Evolutionary conservation across 2,113 vertebrate species (phyloP).

Genomic region (Notarius quadriscutis): DNA sequence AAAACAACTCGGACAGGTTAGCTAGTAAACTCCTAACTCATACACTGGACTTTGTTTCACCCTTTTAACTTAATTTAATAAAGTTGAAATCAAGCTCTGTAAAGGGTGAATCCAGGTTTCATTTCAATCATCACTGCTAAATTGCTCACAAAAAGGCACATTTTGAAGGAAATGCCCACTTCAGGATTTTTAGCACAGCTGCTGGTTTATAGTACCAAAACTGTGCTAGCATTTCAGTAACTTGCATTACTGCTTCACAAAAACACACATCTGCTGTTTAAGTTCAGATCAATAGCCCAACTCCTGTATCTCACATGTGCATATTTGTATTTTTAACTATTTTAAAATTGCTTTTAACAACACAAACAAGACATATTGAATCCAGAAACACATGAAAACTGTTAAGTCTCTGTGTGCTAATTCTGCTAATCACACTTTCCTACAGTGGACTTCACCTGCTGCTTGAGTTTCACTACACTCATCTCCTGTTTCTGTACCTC

Average conservation of each 20-base stretch:
- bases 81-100: not conserved
- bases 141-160: not conserved
- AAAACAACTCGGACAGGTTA: not conserved
- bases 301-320: not conserved
- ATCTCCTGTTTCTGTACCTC: conserved; percentile 40
- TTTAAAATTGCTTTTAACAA: not conserved
- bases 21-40: not conserved
- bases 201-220: not conserved
- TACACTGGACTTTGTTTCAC: not conserved
- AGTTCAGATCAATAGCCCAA: not conserved
- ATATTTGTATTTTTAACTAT: not conserved
- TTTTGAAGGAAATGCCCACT: not conserved
- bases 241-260: not conserved
- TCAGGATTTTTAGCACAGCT: not conserved
- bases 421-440: conserved; percentile 35
- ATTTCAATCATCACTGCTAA: not conserved
- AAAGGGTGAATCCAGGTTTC: not conserved
- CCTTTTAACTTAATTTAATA: not conserved
- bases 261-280: conserved; percentile 11
- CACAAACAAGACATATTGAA: not conserved
- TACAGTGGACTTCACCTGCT: conserved; percentile 16
- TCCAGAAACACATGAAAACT: not conserved
- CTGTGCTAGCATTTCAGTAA: not conserved
- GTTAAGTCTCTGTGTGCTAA: not conserved
- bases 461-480: conserved; percentile 45